Percentiles rank a stretch among this genome's conserved stretches.
These are phyloP conservation scores for Muscina levida DNA, from an alignment of 2,888 invertebrate species.

Conservation along the genomic window DNA sequence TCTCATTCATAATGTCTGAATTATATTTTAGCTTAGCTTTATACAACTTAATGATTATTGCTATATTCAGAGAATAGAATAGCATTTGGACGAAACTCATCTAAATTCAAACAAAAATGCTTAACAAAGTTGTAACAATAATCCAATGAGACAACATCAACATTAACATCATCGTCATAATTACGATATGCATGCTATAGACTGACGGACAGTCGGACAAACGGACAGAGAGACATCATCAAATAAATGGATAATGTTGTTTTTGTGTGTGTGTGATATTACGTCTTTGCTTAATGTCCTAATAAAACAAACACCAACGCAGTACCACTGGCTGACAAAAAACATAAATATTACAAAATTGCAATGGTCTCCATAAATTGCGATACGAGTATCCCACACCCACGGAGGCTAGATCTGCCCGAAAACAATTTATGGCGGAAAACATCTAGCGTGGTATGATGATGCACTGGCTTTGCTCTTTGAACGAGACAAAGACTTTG, in stretches of 20 bases:
- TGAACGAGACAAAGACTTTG: slow-evolving; percentile 28
- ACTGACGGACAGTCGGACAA: slow-evolving; percentile 2
- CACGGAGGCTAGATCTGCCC: background rate
- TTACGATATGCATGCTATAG: slow-evolving; percentile 3
- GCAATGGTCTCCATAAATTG: background rate
- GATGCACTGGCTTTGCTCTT: slow-evolving; percentile 33
- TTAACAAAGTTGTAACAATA: slow-evolving; percentile 14
- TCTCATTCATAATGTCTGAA: too few relatives aligned
- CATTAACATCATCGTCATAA: slow-evolving; percentile 5
- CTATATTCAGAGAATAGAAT: too few relatives aligned
- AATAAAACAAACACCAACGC: slow-evolving; percentile 41
- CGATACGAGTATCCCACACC: background rate
- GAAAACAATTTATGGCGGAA: slow-evolving; percentile 15
- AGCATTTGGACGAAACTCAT: too few relatives aligned
- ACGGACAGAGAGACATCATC: slow-evolving; percentile 8
- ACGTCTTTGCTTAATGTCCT: slow-evolving; percentile 30
- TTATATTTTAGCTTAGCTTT: too few relatives aligned
- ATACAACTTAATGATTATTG: too few relatives aligned
- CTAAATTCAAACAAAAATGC: too few relatives aligned
- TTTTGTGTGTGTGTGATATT: too few relatives aligned
- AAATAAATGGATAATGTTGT: slow-evolving; percentile 34
- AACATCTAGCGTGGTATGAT: slow-evolving; percentile 18
- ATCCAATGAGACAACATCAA: background rate
- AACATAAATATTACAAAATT: slow-evolving; percentile 37
- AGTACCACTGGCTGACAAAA: background rate